These are phyloP conservation scores for Netelia melanura DNA, from an alignment of 2,888 invertebrate species.

Conservation along the genomic window DNA sequence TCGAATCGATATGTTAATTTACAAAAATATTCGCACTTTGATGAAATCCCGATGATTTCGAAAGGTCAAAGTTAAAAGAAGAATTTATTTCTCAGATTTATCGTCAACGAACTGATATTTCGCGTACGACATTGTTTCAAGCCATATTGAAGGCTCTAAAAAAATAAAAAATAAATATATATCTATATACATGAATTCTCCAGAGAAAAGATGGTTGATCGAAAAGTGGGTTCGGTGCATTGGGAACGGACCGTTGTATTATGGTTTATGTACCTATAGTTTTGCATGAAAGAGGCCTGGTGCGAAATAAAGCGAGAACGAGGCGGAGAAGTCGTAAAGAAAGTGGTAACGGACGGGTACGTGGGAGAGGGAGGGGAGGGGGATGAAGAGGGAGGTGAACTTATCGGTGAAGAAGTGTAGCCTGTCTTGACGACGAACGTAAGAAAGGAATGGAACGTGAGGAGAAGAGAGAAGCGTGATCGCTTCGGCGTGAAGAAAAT, in stretches of 20 bases:
- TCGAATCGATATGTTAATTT: too few relatives aligned
- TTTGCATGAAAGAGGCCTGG: constrained; percentile 34
- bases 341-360: background rate
- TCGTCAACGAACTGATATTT: too few relatives aligned
- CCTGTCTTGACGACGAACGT: constrained; percentile 8
- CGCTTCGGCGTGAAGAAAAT: constrained; percentile 38
- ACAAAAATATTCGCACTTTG: too few relatives aligned
- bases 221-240: too few relatives aligned
- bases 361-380: constrained; percentile 6
- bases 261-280: background rate
- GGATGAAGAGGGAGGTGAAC: background rate
- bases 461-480: constrained; percentile 18
- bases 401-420: constrained; percentile 47
- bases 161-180: too few relatives aligned
- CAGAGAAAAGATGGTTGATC: too few relatives aligned
- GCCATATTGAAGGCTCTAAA: too few relatives aligned
- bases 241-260: background rate
- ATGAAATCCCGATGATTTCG: too few relatives aligned
- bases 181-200: too few relatives aligned
- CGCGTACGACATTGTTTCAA: too few relatives aligned
- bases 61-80: too few relatives aligned
- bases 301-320: constrained; percentile 43
- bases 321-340: constrained; percentile 44
- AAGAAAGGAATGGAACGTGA: constrained; percentile 30
- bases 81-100: too few relatives aligned